Base-by-base conservation (phyloP, 2,888 invertebrate species). In the Drosophila emarginata region DNA sequence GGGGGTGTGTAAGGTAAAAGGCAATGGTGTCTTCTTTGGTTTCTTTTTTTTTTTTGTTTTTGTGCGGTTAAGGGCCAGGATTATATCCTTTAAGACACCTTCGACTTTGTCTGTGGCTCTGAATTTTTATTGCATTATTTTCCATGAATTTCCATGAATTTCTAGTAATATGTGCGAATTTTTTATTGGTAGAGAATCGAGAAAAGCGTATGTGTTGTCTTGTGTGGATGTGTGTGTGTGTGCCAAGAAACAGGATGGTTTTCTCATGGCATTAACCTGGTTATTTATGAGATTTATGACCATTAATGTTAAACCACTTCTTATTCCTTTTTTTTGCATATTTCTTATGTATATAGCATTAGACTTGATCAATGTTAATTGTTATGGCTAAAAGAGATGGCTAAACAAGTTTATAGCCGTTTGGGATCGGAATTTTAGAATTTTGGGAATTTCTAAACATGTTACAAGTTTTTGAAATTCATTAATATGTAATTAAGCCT, bases 81-180 rank as follows among this genome's bases (percentile, higher is more conserved):
- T 54, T 54, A 36, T 32, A 36, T 32, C 54, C 54, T 54, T 36
- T 54, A 54, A 54, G 54, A 54, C 54, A 54, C 54, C 54, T 39
- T 23, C 39, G 54, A 54, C 37, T 23, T 50, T 52, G 65, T 62
- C 70, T 62, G 63, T 77, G 71, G 80, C 87, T 90, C 84, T 90
- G 91, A 89, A 90, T 90, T 90, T 91, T 90, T 90, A 90, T 90
- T 90, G 83, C 88, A 89, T 87, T 82, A 82, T 89, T 86, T 79
- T 86, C 88, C 84, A 71, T 69, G 18, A 36, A 36, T 36, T 54
- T 18, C 36, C 54, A 88, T 90, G 90, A 90, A 91, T 91, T 87
- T 88, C 88, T 84, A 87, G 88, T 85, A 78, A 82, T 77, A 79
- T 86, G 80, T 76, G 82, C 76, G 45, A 86, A 77, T 56, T 56